Conservation (phyloP, 2,113 vertebrate species). For the Naja naja region DNA sequence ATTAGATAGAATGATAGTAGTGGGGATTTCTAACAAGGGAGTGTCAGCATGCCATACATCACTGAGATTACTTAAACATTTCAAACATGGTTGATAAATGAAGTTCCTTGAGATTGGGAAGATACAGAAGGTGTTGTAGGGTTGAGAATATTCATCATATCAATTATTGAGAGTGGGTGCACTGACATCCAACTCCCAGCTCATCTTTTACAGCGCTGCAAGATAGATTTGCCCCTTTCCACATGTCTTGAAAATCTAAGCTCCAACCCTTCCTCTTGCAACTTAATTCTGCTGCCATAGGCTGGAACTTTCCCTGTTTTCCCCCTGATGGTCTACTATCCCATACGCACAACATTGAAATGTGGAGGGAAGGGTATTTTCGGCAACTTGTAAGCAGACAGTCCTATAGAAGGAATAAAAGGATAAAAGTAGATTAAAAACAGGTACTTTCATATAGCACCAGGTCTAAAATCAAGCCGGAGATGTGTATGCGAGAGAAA, state of each 20-base stretch:
- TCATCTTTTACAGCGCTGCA: constrained; percentile 85
- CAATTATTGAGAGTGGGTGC: constrained; percentile 96
- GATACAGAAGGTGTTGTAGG: constrained; percentile 86
- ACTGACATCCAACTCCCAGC: constrained; percentile 86
- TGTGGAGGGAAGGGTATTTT: neutral
- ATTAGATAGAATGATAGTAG: constrained; percentile 91
- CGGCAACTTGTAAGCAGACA: neutral
- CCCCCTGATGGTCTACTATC: neutral
- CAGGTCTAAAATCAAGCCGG: neutral
- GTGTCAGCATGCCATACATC: constrained; percentile 88
- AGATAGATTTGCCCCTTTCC: constrained; percentile 69
- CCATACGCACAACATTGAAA: neutral
- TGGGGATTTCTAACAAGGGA: constrained; percentile 81
- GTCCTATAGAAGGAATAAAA: neutral
- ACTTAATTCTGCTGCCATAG: constrained; percentile 4
- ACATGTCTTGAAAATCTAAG: constrained; percentile 58
- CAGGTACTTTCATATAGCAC: neutral
- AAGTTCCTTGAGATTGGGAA: constrained; percentile 81
- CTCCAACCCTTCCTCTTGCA: constrained; percentile 34
- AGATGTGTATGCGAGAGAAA: neutral
- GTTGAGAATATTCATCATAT: constrained; percentile 94
- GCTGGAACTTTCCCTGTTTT: constrained; percentile 23
- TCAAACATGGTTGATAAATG: constrained; percentile 90
- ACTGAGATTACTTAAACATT: constrained; percentile 89
- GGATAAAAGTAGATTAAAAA: neutral